A percentile compares a stretch with the other conserved stretches of the same genome.
Evolutionary conservation across 2,113 vertebrate genomes (phyloP).

Genomic region (Paramormyrops kingsleyae): DNA sequence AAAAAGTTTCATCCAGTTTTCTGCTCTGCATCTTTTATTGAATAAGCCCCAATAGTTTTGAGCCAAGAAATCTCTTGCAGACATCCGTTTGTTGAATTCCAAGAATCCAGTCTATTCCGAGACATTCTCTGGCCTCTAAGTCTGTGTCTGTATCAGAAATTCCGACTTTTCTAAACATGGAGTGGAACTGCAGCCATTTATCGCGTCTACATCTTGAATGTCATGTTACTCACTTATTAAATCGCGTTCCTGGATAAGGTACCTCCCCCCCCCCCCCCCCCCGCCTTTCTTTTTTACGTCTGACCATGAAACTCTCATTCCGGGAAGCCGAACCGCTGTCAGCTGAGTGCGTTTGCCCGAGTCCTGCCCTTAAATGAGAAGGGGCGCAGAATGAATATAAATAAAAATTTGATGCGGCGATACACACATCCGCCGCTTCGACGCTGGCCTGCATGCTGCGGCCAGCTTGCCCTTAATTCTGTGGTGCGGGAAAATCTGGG

Average conservation of each 20-base stretch:
- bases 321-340: not conserved
- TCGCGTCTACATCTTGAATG: not conserved
- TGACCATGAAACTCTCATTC: slow-evolving; percentile 6
- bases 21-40: not conserved
- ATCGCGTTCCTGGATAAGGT: not conserved
- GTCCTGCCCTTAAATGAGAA: not conserved
- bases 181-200: not conserved
- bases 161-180: not conserved
- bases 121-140: not conserved
- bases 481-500: slow-evolving; percentile 42
- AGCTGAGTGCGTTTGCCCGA: not conserved
- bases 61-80: not conserved
- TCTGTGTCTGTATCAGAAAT: not conserved
- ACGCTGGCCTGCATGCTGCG: not conserved
- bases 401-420: not conserved
- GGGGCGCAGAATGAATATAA: not conserved
- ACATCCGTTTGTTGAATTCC: not conserved
- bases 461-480: slow-evolving; percentile 55
- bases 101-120: not conserved
- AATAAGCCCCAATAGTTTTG: not conserved
- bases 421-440: not conserved
- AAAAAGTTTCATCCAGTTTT: not conserved
- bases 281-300: not conserved
- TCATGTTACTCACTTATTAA: not conserved
- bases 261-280: not conserved